Evolutionary conservation across 2,113 vertebrate species (phyloP).

Genomic region (Larimichthys polyactis): DNA sequence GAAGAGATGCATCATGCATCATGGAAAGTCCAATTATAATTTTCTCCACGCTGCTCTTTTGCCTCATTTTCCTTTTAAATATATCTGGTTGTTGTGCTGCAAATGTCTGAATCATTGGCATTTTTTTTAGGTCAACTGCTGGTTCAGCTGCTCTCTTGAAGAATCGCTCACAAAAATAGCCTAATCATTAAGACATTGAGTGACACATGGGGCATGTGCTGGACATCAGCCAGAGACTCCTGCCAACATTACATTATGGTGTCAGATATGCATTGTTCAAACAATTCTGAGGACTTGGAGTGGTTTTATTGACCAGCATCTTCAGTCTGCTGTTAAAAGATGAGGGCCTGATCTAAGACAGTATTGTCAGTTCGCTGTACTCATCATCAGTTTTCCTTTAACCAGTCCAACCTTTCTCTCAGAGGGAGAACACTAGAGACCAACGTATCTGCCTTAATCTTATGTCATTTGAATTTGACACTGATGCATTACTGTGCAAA

Average conservation of each 20-base stretch:
- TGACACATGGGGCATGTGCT: neutral
- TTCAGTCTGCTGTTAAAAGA: neutral
- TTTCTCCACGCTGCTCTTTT: neutral
- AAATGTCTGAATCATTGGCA: neutral
- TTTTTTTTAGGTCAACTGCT: neutral
- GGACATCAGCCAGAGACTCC: conserved; percentile 1
- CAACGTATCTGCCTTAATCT: too few relatives aligned
- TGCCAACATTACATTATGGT: neutral
- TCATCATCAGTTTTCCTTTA: too few relatives aligned
- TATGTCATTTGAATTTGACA: too few relatives aligned
- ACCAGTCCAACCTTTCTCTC: too few relatives aligned
- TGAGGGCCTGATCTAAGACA: neutral
- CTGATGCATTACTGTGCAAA: too few relatives aligned
- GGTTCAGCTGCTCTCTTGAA: neutral
- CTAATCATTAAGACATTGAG: neutral
- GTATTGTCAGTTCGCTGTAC: neutral
- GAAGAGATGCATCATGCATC: neutral
- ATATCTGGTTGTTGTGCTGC: neutral
- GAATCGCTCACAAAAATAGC: neutral
- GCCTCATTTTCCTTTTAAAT: neutral
- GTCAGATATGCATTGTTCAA: conserved; percentile 16
- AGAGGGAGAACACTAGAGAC: too few relatives aligned
- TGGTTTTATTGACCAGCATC: neutral
- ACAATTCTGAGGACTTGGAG: neutral
- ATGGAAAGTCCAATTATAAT: neutral